These are phyloP conservation scores for Odiellus spinosus DNA, from an alignment of 2,888 invertebrate species.

Conservation along the genomic window DNA sequence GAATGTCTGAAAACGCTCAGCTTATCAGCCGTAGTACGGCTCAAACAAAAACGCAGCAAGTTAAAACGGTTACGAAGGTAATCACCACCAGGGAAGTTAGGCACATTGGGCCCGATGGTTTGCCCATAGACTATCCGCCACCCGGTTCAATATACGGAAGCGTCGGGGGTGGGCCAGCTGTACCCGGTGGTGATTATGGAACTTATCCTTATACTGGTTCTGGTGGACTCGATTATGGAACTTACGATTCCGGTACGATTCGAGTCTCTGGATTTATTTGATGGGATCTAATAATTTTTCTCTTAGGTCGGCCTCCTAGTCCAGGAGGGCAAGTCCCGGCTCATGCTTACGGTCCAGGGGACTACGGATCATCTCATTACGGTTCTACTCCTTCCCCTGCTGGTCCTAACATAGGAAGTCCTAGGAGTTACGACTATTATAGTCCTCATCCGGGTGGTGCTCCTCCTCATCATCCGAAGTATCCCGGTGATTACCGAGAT, in stretches of 20 bases:
- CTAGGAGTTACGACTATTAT: conserved; percentile 12
- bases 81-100: conserved; percentile 41
- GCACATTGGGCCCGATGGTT: conserved; percentile 39
- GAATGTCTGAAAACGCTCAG: conserved; percentile 13
- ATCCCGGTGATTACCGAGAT: conserved; percentile 12
- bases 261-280: no score
- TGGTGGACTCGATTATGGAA: conserved; percentile 19
- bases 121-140: conserved; percentile 25
- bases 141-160: neutral
- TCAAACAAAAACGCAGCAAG: conserved; percentile 19
- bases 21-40: conserved; percentile 18
- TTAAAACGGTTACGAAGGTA: conserved; percentile 50
- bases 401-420: conserved; percentile 3
- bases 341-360: conserved; percentile 12
- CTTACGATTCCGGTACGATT: conserved; percentile 19
- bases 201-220: conserved; percentile 11
- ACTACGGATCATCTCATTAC: conserved; percentile 12
- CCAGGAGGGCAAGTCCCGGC: conserved; percentile 21
- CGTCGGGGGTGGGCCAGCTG: neutral
- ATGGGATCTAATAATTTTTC: no score
- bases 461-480: no score
- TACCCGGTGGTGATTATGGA: conserved; percentile 8
- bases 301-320: conserved; percentile 21
- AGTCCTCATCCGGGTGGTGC: conserved; percentile 3
- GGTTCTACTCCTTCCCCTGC: conserved; percentile 13